phyloP scores from a whole-genome alignment of 2,888 invertebrate genomes.

The Lepas anatifera region DNA sequence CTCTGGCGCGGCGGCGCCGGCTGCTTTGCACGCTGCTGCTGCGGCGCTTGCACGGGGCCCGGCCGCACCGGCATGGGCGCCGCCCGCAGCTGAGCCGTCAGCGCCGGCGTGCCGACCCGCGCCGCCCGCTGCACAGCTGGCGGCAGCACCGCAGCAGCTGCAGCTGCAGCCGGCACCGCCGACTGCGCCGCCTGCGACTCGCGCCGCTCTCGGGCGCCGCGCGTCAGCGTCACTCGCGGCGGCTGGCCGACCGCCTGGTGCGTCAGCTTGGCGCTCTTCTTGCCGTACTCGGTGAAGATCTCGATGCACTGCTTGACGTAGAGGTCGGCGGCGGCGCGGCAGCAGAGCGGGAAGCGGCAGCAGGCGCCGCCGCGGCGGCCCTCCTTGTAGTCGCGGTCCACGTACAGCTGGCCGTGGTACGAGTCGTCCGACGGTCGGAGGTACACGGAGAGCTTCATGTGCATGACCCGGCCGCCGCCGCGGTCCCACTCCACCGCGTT shows the following conservation, averaged over 20 bases:
- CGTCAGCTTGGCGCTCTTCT: constrained; percentile 37
- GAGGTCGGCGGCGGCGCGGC: constrained; percentile 25
- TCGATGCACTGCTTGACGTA: constrained; percentile 38
- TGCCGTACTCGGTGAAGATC: constrained; percentile 38
- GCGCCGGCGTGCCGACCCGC: background rate
- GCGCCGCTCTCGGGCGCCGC: constrained; percentile 23
- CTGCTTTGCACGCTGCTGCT: background rate
- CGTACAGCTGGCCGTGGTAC: constrained; percentile 35
- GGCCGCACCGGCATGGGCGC: background rate
- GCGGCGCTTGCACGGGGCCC: background rate
- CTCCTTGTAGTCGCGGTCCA: constrained; percentile 34
- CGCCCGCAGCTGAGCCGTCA: background rate
- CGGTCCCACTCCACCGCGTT: constrained; percentile 12
- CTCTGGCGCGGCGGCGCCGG: background rate
- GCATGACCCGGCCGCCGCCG: constrained; percentile 2
- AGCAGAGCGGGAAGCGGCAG: constrained; percentile 30
- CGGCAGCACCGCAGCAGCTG: background rate
- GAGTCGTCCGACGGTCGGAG: constrained; percentile 34
- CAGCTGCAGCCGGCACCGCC: background rate
- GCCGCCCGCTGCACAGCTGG: background rate
- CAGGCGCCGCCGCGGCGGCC: constrained; percentile 29
- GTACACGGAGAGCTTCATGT: constrained; percentile 31
- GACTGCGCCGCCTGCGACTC: background rate
- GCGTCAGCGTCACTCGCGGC: constrained; percentile 32
- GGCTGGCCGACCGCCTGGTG: constrained; percentile 32